phyloP scores from a whole-genome alignment of 2,797 vertebrate genomes.

The Chrysolophus pictus region DNA sequence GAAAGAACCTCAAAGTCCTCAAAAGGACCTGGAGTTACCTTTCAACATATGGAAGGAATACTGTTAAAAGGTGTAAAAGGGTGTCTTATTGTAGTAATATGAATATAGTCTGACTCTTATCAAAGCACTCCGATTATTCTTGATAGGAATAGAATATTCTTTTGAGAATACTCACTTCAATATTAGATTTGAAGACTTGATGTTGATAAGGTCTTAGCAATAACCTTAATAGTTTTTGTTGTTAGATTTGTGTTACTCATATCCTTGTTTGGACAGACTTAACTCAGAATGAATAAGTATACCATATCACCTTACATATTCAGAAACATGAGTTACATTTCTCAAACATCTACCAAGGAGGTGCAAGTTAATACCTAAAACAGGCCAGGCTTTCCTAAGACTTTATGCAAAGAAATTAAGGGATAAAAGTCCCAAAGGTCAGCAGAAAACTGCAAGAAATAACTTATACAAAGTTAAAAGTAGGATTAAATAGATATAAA shows the following conservation, averaged over 20 bases:
- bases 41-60: not conserved
- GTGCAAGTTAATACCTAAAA: slow-evolving; percentile 58
- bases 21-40: not conserved
- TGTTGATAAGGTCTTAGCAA: not conserved
- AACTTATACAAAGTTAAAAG: not conserved
- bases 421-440: slow-evolving; percentile 30
- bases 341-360: not conserved
- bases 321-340: not conserved
- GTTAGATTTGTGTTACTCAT: not conserved
- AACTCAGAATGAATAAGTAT: not conserved
- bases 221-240: not conserved
- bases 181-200: not conserved
- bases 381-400: not conserved
- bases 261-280: not conserved
- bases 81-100: not conserved
- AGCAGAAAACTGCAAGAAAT: slow-evolving; percentile 18
- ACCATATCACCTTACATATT: not conserved
- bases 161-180: not conserved
- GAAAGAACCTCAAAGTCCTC: not conserved
- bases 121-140: not conserved
- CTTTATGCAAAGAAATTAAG: slow-evolving; percentile 49
- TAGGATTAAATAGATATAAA: not conserved
- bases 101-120: not conserved
- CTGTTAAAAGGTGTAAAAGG: not conserved
- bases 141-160: not conserved